phyloP scores from a whole-genome alignment of 2,888 invertebrate species.

The Lycaena phlaeas region DNA sequence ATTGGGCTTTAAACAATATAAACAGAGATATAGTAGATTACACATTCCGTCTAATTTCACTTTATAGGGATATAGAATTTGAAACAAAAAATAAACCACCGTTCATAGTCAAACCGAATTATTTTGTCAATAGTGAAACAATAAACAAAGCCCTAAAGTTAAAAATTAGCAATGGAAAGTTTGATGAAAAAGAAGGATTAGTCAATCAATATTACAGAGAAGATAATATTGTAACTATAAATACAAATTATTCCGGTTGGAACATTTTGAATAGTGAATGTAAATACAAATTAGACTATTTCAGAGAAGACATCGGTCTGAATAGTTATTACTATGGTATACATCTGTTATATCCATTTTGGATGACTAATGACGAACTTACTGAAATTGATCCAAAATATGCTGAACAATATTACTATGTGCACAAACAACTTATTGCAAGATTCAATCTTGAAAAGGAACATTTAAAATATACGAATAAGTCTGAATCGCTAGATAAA shows the following conservation, averaged over 20 bases:
- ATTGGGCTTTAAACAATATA: slow-evolving; percentile 50
- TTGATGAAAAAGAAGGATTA: slow-evolving; percentile 28
- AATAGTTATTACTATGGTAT: slow-evolving; percentile 74
- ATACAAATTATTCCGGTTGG: slow-evolving; percentile 64
- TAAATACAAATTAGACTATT: slow-evolving; percentile 72
- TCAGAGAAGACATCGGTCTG: slow-evolving; percentile 75
- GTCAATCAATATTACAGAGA: slow-evolving; percentile 34
- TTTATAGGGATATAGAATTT: slow-evolving; percentile 39
- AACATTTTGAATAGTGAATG: slow-evolving; percentile 55
- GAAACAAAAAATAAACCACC: slow-evolving; percentile 41
- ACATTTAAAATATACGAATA: slow-evolving; percentile 28
- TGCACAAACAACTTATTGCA: slow-evolving; percentile 48
- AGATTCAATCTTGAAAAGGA: slow-evolving; percentile 47
- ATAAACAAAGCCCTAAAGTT: slow-evolving; percentile 47
- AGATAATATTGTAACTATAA: slow-evolving; percentile 35
- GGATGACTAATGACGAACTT: slow-evolving; percentile 66
- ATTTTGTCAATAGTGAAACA: slow-evolving; percentile 49
- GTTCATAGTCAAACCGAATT: slow-evolving; percentile 59
- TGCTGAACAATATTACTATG: slow-evolving; percentile 50
- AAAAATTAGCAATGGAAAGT: slow-evolving; percentile 29
- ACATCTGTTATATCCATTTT: slow-evolving; percentile 72
- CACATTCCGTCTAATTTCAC: slow-evolving; percentile 46
- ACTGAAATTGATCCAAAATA: slow-evolving; percentile 42
- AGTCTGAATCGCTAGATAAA: slow-evolving; percentile 16
- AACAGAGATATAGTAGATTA: slow-evolving; percentile 67